These are phyloP conservation scores for Mirounga angustirostris DNA, from an alignment of 2,113 vertebrate genomes.

Conservation along the genomic window DNA sequence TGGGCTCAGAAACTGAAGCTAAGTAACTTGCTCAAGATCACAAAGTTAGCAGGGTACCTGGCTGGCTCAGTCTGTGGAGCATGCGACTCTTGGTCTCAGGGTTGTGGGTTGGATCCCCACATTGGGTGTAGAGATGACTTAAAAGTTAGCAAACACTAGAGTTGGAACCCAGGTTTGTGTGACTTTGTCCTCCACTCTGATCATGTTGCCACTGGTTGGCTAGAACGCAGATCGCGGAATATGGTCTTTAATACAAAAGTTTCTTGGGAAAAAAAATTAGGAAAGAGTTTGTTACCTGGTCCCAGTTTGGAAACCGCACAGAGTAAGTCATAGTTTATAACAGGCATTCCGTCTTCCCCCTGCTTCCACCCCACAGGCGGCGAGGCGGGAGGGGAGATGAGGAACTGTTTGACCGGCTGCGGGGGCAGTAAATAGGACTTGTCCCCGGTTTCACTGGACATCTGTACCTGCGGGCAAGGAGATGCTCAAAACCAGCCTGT, in stretches of 20 bases:
- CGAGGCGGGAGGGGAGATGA: constrained; percentile 97
- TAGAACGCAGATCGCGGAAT: background rate
- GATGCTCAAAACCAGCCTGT: background rate
- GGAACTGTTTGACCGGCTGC: constrained; percentile 96
- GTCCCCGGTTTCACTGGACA: constrained; percentile 91
- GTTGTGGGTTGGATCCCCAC: background rate
- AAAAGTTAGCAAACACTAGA: background rate
- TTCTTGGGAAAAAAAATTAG: background rate
- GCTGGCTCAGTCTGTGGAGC: too few species aligned
- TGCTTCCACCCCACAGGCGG: constrained; percentile 98
- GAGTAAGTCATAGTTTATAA: constrained; percentile 97
- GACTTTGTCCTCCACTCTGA: background rate
- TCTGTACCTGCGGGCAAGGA: constrained; percentile 90
- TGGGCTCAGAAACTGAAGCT: background rate
- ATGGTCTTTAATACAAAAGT: background rate
- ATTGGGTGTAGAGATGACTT: background rate
- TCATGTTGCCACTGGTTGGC: fast-evolving
- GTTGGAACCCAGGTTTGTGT: background rate
- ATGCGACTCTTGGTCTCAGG: background rate
- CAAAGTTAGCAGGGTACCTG: background rate
- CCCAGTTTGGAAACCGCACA: constrained; percentile 98
- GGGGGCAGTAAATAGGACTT: constrained; percentile 96
- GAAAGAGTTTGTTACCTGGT: constrained; percentile 90
- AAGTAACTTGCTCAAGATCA: background rate
- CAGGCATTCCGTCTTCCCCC: constrained; percentile 95